phyloP scores from a whole-genome alignment of 2,797 vertebrate species.

The Chanos chanos region DNA sequence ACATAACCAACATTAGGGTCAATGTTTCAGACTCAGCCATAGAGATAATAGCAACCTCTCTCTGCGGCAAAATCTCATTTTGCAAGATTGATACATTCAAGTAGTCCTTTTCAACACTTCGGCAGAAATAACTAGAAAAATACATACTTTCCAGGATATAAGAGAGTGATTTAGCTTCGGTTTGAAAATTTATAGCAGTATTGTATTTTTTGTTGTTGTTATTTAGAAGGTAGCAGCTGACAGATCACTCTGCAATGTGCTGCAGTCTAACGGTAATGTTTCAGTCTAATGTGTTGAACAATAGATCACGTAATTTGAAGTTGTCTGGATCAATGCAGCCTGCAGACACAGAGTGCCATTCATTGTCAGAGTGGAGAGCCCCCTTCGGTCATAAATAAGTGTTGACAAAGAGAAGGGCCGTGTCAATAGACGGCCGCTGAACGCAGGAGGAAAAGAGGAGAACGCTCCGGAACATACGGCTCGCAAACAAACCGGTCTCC shows the following conservation, averaged over 20 bases:
- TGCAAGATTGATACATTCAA: not conserved
- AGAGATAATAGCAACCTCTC: not conserved
- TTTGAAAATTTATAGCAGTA: no score
- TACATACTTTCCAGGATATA: not conserved
- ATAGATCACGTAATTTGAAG: slow-evolving; percentile 5
- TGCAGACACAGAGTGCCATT: slow-evolving; percentile 27
- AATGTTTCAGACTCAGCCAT: no score
- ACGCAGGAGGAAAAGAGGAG: not conserved
- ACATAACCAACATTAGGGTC: no score
- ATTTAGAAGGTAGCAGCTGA: slow-evolving; percentile 6
- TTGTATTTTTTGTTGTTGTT: slow-evolving; percentile 2
- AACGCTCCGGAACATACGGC: not conserved
- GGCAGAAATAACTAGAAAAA: not conserved
- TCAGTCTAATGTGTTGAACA: slow-evolving; percentile 7
- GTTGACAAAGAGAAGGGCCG: not conserved
- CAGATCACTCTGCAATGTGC: slow-evolving; percentile 2
- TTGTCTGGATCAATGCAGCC: slow-evolving; percentile 19
- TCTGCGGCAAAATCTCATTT: not conserved
- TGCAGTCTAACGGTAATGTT: slow-evolving; percentile 8
- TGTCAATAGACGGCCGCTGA: slow-evolving; percentile 7
- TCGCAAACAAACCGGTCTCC: slow-evolving; percentile 6
- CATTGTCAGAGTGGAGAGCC: slow-evolving; percentile 6
- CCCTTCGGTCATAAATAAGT: slow-evolving; percentile 28
- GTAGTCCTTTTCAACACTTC: not conserved
- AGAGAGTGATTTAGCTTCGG: no score